Evolutionary conservation across 2,113 vertebrate genomes (phyloP), one percentile per base, ranked within the genome.

Genomic region (Pangasianodon hypophthalmus): DNA sequence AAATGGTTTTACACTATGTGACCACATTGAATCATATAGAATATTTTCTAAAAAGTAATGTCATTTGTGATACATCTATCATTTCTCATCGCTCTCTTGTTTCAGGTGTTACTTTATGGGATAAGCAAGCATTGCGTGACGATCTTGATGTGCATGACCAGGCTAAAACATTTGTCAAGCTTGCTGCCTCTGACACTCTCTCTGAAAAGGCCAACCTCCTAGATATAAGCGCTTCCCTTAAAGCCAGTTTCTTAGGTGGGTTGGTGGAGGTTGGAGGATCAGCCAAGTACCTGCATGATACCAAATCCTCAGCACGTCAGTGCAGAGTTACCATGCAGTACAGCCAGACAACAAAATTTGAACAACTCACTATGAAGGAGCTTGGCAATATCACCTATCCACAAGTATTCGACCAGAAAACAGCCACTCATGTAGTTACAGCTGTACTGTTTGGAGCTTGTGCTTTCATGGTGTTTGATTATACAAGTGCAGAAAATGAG

Each of bases 301-400:
- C 48, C 0, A 95, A 91, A 0, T 54, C 37, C 3, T 95, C 94
- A 21, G 92, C 84, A 80, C 0, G 87, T 0, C 94, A 95, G 84
- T 88, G 92, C 58, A 91, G 94, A 88, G 90, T 95, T n/a, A 94
- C 93, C 29, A 77, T 95, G 81, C 90, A 92, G 0, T 95, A 94
- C 89, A 90, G 90, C 48, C 8, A 89, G 0, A 93, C 92, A 4
- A 94, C 94, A 14, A 94, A 69, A 64, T 93, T 94, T 37, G 81
- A 90, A 4, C 84, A 94, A 69, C 87, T 94, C 56, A 91, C 93
- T 0, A 95, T 95, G 94, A 83, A 81, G 18, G 92, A 92, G 16
- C 93, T 95, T 1, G 93, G 89, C 73, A 87, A 95, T 6, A 79
- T 92, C 0, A 93, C 93, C 3, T 84, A 92, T 56, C 85, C 89